Base-by-base conservation (phyloP, 2,113 vertebrate species). In the Sinocyclocheilus grahami region DNA sequence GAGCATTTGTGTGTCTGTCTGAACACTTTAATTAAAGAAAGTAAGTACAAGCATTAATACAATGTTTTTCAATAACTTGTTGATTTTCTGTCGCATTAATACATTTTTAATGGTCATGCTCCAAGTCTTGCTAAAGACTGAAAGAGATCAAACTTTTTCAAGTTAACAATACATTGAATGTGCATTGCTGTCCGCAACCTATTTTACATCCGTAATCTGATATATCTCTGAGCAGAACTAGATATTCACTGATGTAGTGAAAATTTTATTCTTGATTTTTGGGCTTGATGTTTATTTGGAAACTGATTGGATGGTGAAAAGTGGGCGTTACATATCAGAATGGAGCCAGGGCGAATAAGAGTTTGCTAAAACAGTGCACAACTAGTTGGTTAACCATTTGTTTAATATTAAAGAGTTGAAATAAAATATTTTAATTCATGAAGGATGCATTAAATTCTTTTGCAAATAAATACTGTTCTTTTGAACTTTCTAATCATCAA, bases 41-140 rank as follows among this genome's bases (percentile, higher is more conserved):
- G 62, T 80, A 82, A 65, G 79, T 67, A 67, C n/a, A 69, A 69
- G 24, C 42, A 67, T 82, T 82, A 33, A 27, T 7, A 51, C 33
- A 33, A 22, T 30, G 48, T 27, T 82, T 46, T 82, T n/a, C 24
- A 82, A 3, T 51, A 67, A 82, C 24, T 51, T 82, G 77, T 79
- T 79, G 62, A 67, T 67, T 46, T 67, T 79, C 63, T 80, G 27
- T 39, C 5, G 18, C 76, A 84, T 87, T 67, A 30, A 67, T 78
- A 48, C n/a, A 84, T 82, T 78, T 75, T 42, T 63, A 87, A 79
- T 79, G 71, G 58, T 85, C 80, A 53, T 82, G 42, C 80, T 48
- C 46, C 18, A 69, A 7, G 24, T 51, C 16, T 63, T 81, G 4
- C 76, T 46, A 11, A 63, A 39, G 33, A 82, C 24, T 77, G 14